Evolutionary conservation across 2,113 vertebrate species (phyloP), one percentile per base, ranked within the genome.

Genomic region (Acinonyx jubatus): DNA sequence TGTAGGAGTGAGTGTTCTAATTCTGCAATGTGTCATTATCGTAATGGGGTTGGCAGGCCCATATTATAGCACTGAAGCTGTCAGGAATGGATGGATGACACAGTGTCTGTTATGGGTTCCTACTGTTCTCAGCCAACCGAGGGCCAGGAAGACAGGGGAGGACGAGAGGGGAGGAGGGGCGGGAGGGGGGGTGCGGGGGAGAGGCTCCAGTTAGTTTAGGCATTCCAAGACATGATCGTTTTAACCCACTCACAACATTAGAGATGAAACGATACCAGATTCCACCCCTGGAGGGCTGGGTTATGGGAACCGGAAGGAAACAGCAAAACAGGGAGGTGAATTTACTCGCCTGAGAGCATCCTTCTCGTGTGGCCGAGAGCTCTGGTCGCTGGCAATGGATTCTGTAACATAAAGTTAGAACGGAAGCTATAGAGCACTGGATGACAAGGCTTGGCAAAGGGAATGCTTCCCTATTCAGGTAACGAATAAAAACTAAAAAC

Each of bases 1-100:
- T 15, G 41, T 94, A 96, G 97, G 96, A 97, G 98, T 76, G 78
- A 97, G n/a, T 38, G 85, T 41, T 65, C 97, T 97, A 52, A 97
- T 98, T 98, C 98, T 90, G 71, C 96, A 96, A 38, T 69, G 97
- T 93, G 97, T 97, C 97, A 63, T 98, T 96, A 83, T 92, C 0
- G 27, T 94, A 97, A 96, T 97, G 55, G 92, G 94, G 68, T 97
- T 98, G 97, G 94, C 98, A 98, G 98, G 98, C 97, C 97, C 66
- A 7, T 45, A 96, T 97, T 97, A 97, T 3, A 85, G 98, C 97
- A 89, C 89, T 0, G 0, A 96, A 94, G 96, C 98, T 98, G 97
- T 98, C 98, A 97, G 96, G 55, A 92, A 83, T 16, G 38, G 94
- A 93, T 98, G 96, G 94, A 93, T 98, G 96, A 97, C 57, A 45